These are phyloP conservation scores for Mesaphorura yosii DNA, from an alignment of 1,140 invertebrate genomes.

Conservation along the genomic window DNA sequence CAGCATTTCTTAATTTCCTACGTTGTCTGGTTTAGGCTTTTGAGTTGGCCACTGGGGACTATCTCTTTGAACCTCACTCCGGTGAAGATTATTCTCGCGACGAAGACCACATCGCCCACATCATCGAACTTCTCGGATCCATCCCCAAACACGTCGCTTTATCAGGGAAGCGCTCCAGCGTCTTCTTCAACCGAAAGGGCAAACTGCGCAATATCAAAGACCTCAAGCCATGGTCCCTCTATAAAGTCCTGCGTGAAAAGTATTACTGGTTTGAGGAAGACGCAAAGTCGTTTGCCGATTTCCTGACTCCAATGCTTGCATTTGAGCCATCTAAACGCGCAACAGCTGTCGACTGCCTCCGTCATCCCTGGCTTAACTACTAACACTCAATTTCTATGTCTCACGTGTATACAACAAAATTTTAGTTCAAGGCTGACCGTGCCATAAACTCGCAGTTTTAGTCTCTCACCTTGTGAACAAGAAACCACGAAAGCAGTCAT, in stretches of 20 bases:
- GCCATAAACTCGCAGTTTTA: no score
- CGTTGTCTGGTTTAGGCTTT: no score
- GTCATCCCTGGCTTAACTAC: slow-evolving; percentile 73
- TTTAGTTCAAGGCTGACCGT: no score
- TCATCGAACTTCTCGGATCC: slow-evolving; percentile 91
- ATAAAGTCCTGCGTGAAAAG: slow-evolving; percentile 87
- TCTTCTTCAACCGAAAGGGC: slow-evolving; percentile 87
- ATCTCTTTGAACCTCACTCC: slow-evolving; percentile 91
- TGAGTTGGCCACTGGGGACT: slow-evolving; percentile 96
- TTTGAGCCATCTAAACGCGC: slow-evolving; percentile 83
- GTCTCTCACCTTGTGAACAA: no score
- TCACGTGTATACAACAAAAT: no score
- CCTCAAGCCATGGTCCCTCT: slow-evolving; percentile 84
- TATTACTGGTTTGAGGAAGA: slow-evolving; percentile 80
- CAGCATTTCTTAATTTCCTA: not conserved
- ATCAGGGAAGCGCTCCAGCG: slow-evolving; percentile 77
- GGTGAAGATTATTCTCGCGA: slow-evolving; percentile 76
- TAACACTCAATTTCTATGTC: no score
- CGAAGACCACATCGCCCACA: slow-evolving; percentile 97
- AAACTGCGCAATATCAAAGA: slow-evolving; percentile 62
- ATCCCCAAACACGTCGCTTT: slow-evolving; percentile 84
- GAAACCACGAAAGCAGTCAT: no score
- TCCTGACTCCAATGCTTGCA: slow-evolving; percentile 86
- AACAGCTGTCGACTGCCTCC: slow-evolving; percentile 82
- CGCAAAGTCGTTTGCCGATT: slow-evolving; percentile 79